Conservation (phyloP, 2,113 vertebrate species). For the Tenebrosternarchus preto region DNA sequence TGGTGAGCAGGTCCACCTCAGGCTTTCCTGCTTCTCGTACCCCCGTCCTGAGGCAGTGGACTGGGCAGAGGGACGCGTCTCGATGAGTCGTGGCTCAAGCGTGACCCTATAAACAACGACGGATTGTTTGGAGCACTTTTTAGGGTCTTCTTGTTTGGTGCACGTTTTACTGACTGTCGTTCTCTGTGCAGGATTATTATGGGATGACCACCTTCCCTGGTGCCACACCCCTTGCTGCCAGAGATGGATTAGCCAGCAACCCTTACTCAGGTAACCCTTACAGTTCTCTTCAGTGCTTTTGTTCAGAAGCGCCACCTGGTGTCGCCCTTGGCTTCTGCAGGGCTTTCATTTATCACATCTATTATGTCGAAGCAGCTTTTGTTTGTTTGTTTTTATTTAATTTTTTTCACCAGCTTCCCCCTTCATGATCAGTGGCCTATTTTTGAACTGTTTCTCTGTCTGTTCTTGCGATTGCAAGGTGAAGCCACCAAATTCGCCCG, state of each 20-base stretch:
- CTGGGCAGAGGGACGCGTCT: not conserved
- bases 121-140: too few species aligned
- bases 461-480: constrained; percentile 70
- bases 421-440: too few species aligned
- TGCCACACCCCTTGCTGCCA: constrained; percentile 83
- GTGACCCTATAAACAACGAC: too few species aligned
- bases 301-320: not conserved
- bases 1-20: constrained; percentile 78
- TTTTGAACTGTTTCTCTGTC: not conserved
- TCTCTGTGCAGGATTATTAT: constrained; percentile 88
- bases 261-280: constrained; percentile 85
- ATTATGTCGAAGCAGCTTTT: too few species aligned
- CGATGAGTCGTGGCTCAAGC: too few species aligned
- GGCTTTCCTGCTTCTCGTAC: not conserved
- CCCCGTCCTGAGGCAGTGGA: not conserved
- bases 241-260: constrained; percentile 89
- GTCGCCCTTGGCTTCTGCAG: too few species aligned
- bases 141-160: not conserved
- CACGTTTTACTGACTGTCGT: not conserved
- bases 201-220: constrained; percentile 95
- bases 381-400: too few species aligned
- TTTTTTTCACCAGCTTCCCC: too few species aligned
- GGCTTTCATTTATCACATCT: too few species aligned
- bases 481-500: constrained; percentile 93
- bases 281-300: not conserved